Conservation (phyloP, 2,888 invertebrate genomes). For the Griposia aprilina region DNA sequence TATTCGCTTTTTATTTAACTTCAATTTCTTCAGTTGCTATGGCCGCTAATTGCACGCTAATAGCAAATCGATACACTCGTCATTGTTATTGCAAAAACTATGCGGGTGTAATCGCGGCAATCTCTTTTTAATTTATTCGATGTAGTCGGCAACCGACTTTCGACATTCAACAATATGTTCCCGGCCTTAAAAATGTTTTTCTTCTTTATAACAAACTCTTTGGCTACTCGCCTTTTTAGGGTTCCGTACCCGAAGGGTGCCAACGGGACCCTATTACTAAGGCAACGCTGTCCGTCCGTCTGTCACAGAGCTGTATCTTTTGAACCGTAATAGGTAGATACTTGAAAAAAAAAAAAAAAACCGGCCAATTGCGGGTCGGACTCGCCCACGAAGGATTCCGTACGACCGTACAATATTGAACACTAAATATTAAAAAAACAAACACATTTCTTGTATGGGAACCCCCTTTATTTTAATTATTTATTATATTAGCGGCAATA, state of each 20-base stretch:
- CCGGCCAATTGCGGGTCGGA: no score
- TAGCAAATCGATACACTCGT: constrained; percentile 51
- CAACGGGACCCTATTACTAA: not conserved
- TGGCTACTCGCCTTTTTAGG: constrained; percentile 53
- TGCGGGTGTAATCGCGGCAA: constrained; percentile 69
- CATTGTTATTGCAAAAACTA: constrained; percentile 53
- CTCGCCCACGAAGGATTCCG: no score
- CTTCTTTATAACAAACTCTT: constrained; percentile 51
- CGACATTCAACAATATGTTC: constrained; percentile 49
- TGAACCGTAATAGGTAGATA: not conserved
- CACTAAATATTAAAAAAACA: no score
- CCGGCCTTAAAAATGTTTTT: constrained; percentile 45
- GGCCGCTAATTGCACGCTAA: constrained; percentile 17
- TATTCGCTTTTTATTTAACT: constrained; percentile 7
- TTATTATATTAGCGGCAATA: no score
- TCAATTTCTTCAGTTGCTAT: constrained; percentile 23
- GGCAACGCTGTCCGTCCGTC: not conserved
- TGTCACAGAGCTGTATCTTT: not conserved
- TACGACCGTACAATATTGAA: no score
- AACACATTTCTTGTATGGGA: no score
- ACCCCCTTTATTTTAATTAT: no score
- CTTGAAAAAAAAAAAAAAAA: no score
- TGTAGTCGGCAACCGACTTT: constrained; percentile 43
- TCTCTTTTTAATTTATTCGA: constrained; percentile 58
- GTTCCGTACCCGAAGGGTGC: not conserved